phyloP scores from a whole-genome alignment of 2,113 vertebrate species.

The Pleuronectes platessa region DNA sequence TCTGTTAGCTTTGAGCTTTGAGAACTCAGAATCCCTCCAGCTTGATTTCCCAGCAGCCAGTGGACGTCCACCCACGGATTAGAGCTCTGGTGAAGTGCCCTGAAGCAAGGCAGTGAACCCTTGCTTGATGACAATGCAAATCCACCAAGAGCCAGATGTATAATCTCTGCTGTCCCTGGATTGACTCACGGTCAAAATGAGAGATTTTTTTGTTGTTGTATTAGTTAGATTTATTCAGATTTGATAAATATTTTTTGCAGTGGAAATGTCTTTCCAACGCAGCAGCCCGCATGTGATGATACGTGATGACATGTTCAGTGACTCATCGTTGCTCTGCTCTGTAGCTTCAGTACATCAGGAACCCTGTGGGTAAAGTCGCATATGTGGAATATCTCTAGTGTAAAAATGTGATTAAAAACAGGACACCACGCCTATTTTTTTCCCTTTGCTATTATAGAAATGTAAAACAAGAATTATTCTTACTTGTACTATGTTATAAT shows the following conservation, averaged over 20 bases:
- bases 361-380: neutral
- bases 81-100: neutral
- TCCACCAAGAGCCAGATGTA: too few relatives aligned
- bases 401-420: neutral
- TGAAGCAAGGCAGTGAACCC: neutral
- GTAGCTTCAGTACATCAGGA: neutral
- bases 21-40: neutral
- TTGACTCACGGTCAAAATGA: neutral
- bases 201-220: too few relatives aligned
- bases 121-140: neutral
- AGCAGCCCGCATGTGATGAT: neutral
- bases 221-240: neutral
- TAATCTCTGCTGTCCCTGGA: neutral
- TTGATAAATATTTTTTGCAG: conserved; percentile 16
- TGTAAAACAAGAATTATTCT: neutral
- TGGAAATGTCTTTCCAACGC: neutral
- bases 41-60: neutral
- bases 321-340: neutral
- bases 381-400: neutral
- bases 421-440: neutral
- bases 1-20: neutral
- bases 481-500: neutral
- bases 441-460: neutral
- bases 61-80: neutral
- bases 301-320: too few relatives aligned